Evolutionary conservation across 2,113 vertebrate species (phyloP).

Genomic region (Tringa solitaria): DNA sequence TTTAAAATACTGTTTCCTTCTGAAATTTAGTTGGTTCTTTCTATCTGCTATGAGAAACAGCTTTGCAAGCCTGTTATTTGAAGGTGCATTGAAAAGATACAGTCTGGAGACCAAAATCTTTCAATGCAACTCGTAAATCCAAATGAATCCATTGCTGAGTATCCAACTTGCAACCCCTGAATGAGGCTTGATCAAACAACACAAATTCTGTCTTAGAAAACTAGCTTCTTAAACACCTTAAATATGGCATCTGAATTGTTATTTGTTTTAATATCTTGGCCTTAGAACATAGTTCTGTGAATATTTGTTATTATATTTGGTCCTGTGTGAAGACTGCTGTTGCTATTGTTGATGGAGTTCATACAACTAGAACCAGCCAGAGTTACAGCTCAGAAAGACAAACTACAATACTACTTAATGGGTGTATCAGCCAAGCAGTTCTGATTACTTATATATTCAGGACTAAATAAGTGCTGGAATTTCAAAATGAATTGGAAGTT

Average conservation of each 20-base stretch:
- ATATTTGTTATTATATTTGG: neutral
- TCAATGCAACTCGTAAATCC: neutral
- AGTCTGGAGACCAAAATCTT: neutral
- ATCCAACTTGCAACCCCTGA: neutral
- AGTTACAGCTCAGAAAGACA: neutral
- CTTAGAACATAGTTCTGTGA: neutral
- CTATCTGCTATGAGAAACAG: neutral
- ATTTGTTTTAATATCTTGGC: neutral
- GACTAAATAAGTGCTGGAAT: neutral
- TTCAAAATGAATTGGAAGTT: neutral
- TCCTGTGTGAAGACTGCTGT: neutral
- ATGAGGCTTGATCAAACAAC: neutral
- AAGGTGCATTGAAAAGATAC: neutral
- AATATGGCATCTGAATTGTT: neutral
- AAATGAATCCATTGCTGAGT: neutral
- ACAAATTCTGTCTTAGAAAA: neutral
- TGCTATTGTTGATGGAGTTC: neutral
- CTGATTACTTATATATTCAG: neutral
- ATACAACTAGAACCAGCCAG: neutral
- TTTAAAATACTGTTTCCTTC: neutral
- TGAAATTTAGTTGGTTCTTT: neutral
- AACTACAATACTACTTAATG: neutral
- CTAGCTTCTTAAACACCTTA: neutral
- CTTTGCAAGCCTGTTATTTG: neutral
- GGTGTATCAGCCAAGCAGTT: rapidly evolving